Conservation (phyloP, 2,797 vertebrate genomes). For the Tangara arthus region DNA sequence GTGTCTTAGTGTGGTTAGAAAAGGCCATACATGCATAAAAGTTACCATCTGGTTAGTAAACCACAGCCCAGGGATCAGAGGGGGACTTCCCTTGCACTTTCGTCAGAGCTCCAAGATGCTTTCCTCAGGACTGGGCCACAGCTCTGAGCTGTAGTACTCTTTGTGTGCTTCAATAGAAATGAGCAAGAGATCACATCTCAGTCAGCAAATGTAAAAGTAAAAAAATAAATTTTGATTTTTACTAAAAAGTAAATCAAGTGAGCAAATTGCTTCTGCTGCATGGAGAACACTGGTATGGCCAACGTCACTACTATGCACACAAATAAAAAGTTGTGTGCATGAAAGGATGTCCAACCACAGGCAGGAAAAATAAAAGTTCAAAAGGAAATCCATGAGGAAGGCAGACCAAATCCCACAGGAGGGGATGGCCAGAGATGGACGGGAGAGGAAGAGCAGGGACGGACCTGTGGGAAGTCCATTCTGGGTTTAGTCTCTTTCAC, state of each 20-base stretch:
- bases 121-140: not conserved
- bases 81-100: constrained; percentile 29
- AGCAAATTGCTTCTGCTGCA: not conserved
- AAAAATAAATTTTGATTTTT: too few species aligned
- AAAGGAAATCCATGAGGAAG: not conserved
- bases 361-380: constrained; percentile 24
- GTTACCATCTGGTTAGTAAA: constrained; percentile 67
- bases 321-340: not conserved
- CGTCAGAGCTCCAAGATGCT: not conserved
- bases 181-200: not conserved
- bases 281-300: not conserved
- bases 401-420: not conserved
- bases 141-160: not conserved
- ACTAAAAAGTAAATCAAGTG: not conserved
- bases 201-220: not conserved
- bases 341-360: not conserved
- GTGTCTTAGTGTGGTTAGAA: constrained; percentile 57
- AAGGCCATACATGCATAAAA: constrained; percentile 27
- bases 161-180: not conserved
- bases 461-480: not conserved
- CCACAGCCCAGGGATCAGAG: constrained; percentile 40
- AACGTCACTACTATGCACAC: accelerated
- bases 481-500: not conserved
- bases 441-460: not conserved
- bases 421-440: not conserved